Conservation (phyloP, 2,888 invertebrate genomes). For the Ophion ventricosus region DNA sequence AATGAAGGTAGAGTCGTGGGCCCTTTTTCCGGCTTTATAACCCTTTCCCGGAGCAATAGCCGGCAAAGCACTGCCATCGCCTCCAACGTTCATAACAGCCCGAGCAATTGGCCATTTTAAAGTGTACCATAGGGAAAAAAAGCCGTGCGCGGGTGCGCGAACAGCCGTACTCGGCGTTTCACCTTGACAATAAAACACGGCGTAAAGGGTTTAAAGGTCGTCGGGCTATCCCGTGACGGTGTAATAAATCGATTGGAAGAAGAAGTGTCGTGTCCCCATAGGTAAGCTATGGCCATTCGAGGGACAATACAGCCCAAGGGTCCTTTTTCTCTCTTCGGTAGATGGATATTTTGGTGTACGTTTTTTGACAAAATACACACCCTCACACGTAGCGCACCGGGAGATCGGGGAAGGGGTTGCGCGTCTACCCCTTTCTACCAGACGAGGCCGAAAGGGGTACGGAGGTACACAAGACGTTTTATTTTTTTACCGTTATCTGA, state of each 20-base stretch:
- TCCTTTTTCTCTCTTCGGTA: slow-evolving; percentile 25
- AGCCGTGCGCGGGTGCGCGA: neutral
- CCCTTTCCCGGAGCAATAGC: slow-evolving; percentile 65
- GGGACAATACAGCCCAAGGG: slow-evolving; percentile 44
- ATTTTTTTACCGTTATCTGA: slow-evolving; percentile 73
- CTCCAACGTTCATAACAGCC: slow-evolving; percentile 49
- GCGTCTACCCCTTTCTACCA: slow-evolving; percentile 51
- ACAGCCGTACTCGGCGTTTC: slow-evolving; percentile 65
- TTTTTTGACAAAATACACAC: slow-evolving; percentile 30
- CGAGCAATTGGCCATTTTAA: slow-evolving; percentile 63
- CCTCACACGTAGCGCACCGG: neutral
- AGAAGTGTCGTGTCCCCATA: slow-evolving; percentile 45
- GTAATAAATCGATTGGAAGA: slow-evolving; percentile 70
- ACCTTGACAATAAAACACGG: slow-evolving; percentile 75
- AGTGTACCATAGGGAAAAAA: slow-evolving; percentile 25
- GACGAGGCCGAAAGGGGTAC: slow-evolving; percentile 74
- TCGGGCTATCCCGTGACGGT: slow-evolving; percentile 61
- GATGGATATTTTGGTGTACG: slow-evolving; percentile 33
- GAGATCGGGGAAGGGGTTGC: slow-evolving; percentile 44
- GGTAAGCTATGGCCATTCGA: slow-evolving; percentile 50
- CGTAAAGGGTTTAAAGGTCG: slow-evolving; percentile 68
- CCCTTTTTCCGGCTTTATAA: slow-evolving; percentile 67
- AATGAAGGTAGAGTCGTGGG: slow-evolving; percentile 51
- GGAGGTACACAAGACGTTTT: slow-evolving; percentile 40
- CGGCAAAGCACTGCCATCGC: slow-evolving; percentile 56